These are phyloP conservation scores for Cyaniris semiargus DNA, from an alignment of 2,888 invertebrate genomes.

Conservation along the genomic window DNA sequence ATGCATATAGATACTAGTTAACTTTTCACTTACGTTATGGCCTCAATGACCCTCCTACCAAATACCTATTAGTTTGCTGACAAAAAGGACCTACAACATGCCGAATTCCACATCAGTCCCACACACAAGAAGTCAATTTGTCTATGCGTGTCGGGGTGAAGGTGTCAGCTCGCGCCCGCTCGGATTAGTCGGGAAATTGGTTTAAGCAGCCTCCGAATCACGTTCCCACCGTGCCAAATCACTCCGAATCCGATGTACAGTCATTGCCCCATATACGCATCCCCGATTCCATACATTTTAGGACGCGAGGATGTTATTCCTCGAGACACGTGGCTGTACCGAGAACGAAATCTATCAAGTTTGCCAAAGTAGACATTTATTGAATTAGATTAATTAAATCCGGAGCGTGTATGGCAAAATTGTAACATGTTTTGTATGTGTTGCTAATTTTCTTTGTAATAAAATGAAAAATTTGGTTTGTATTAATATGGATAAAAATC, in stretches of 20 bases:
- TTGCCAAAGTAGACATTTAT: constrained; percentile 12
- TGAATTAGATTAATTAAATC: constrained; percentile 13
- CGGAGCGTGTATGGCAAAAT: background rate
- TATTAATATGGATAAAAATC: too few relatives aligned
- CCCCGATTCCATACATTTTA: background rate
- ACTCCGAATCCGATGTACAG: constrained; percentile 45
- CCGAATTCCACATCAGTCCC: background rate
- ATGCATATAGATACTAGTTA: too few relatives aligned
- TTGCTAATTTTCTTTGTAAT: background rate
- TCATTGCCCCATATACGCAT: constrained; percentile 12
- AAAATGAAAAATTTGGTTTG: too few relatives aligned
- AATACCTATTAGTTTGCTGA: too few relatives aligned
- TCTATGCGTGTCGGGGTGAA: constrained; percentile 45
- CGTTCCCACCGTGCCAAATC: constrained; percentile 64
- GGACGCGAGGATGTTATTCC: background rate
- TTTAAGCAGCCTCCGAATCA: constrained; percentile 60
- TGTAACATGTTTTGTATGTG: background rate
- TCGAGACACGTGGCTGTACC: background rate
- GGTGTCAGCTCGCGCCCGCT: constrained; percentile 58
- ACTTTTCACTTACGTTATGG: too few relatives aligned
- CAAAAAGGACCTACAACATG: too few relatives aligned
- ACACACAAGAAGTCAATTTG: constrained; percentile 44
- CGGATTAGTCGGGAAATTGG: constrained; percentile 74
- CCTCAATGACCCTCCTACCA: too few relatives aligned
- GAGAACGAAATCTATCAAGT: constrained; percentile 12